phyloP scores from a whole-genome alignment of 2,888 invertebrate genomes.

The Calliphora vomitoria region DNA sequence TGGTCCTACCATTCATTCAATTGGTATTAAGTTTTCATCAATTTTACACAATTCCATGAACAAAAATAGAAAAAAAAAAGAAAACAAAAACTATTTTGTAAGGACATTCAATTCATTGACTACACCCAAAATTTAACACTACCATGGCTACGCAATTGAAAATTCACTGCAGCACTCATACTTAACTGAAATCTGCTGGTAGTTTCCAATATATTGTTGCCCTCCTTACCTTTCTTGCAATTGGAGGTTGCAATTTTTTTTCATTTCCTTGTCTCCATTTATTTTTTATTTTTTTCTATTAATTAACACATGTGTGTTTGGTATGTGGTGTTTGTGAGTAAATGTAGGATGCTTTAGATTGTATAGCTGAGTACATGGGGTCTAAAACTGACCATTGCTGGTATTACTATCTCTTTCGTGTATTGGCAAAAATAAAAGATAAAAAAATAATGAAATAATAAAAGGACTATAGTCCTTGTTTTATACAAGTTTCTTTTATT shows the following conservation, averaged over 20 bases:
- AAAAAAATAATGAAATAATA: not conserved
- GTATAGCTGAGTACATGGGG: not conserved
- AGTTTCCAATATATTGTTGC: conserved; percentile 6
- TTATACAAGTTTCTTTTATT: conserved; percentile 61
- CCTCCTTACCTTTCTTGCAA: conserved; percentile 22
- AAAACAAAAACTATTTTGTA: conserved; percentile 7
- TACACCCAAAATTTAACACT: conserved; percentile 44
- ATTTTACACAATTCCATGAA: conserved; percentile 40
- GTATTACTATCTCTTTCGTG: conserved; percentile 70
- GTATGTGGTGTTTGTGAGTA: conserved; percentile 1
- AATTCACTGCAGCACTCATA: conserved; percentile 9
- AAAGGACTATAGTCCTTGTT: conserved; percentile 74
- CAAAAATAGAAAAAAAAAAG: not conserved
- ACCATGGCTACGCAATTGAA: conserved; percentile 64
- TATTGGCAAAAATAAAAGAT: conserved; percentile 16
- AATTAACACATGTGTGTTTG: conserved; percentile 67
- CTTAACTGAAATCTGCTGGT: not conserved
- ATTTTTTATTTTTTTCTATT: conserved; percentile 47
- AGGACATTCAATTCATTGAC: conserved; percentile 30
- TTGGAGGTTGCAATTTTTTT: conserved; percentile 17
- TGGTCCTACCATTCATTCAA: conserved; percentile 46
- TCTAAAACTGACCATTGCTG: conserved; percentile 32
- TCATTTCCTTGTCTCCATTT: not conserved
- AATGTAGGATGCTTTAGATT: conserved; percentile 34
- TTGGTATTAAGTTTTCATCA: conserved; percentile 69